A percentile compares a stretch with the other conserved stretches of the same genome.
Conservation (phyloP, 1,140 invertebrate genomes). For the Heliconius eleuchia region DNA sequence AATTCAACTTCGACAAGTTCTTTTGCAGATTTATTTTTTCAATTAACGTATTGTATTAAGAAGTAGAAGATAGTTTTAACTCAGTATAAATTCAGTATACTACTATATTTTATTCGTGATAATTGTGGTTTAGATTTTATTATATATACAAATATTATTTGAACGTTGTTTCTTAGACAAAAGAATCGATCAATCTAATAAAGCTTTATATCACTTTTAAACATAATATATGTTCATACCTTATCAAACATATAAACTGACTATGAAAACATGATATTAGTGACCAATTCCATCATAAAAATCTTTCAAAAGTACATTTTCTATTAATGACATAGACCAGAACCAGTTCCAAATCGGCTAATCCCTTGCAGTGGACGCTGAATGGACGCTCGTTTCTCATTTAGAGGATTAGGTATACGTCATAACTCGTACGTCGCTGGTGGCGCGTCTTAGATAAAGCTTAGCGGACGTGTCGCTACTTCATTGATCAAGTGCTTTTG, state of each 20-base stretch:
- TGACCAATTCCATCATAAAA: neutral
- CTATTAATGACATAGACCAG: conserved; percentile 20
- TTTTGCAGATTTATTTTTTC: neutral
- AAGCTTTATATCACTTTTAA: too few relatives aligned
- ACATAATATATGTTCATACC: neutral
- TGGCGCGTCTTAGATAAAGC: neutral
- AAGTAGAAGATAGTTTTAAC: neutral
- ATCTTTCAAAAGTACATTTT: conserved; percentile 23
- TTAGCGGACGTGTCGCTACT: neutral
- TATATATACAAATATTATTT: too few relatives aligned
- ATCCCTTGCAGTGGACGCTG: conserved; percentile 18
- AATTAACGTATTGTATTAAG: neutral
- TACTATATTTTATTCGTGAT: too few relatives aligned
- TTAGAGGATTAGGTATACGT: conserved; percentile 24
- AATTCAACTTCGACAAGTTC: neutral
- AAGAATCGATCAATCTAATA: too few relatives aligned
- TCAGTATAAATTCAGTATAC: too few relatives aligned
- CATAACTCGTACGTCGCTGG: conserved; percentile 21
- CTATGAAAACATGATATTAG: neutral
- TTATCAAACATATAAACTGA: neutral
- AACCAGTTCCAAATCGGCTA: conserved; percentile 28
- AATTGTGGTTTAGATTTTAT: too few relatives aligned
- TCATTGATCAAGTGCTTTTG: neutral
- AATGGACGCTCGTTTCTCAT: conserved; percentile 27
- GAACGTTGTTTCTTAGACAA: too few relatives aligned